Base-by-base conservation (phyloP, 2,113 vertebrate genomes). In the Brachyhypopomus occidentalis region DNA sequence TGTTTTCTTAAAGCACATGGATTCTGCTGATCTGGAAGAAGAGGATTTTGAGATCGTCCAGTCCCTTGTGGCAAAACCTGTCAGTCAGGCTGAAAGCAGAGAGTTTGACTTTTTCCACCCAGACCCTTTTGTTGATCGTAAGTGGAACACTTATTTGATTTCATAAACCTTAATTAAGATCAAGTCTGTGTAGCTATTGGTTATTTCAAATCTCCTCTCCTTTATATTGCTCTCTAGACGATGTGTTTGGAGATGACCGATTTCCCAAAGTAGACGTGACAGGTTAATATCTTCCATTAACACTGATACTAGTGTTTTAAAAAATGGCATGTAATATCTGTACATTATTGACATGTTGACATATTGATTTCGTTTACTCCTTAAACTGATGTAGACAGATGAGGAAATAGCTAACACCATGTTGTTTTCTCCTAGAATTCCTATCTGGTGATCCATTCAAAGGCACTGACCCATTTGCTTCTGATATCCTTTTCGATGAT, bases 391-490 rank as follows among this genome's bases (percentile, higher is more conserved):
- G 9, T 63, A 63, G 60, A 23, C 60, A 11, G 23, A 9, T 34
- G n/a, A 66, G 9, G 4, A 45, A 36, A 25, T 70, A 1, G 5
- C 45, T 66, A 80, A 84, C 75, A 48, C n/a, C 0, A 5, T 38
- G 64, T 66, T 77, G 36, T 83, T 80, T 79, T 71, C 75, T 80
- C 84, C 77, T 80, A 95, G 94, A 96, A 92, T 93, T 94, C 36
- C 97, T 98, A 81, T 93, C 94, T 80, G 94, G 95, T 41, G 97
- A 99, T 89, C 97, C 97, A 64, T 99, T 99, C 89, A 98, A 96
- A 95, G 97, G 96, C 88, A 96, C 95, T 7, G 95, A 99, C 86
- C 97, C 97, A 3, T 99, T 99, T 90, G 96, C 95, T 73, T 91
- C 95, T 71, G 96, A 97, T 75, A 80, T 88, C 41, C 93, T 98